Percentiles rank a stretch among this genome's conserved stretches.
Conservation (phyloP, 2,113 vertebrate species). For the Collichthys lucidus region DNA sequence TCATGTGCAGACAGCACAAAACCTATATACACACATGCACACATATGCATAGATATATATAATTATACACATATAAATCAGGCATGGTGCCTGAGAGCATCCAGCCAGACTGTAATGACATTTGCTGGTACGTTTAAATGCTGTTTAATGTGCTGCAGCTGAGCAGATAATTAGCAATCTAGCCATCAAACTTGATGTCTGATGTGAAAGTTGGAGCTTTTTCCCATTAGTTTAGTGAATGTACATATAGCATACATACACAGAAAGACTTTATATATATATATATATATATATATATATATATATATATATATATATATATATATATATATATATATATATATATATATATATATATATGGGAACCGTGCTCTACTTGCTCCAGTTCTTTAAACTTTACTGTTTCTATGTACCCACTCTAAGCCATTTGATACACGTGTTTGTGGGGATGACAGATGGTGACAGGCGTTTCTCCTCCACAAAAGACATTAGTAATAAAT, state of each 20-base stretch:
- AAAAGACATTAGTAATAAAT: constrained; percentile 54
- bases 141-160: neutral
- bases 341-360: too few species aligned
- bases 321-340: too few species aligned
- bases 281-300: too few species aligned
- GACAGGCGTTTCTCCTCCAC: constrained; percentile 36
- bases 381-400: neutral
- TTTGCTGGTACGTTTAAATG: neutral
- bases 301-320: too few species aligned
- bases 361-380: neutral
- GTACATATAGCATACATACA: neutral
- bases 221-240: neutral
- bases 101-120: neutral
- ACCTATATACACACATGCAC: too few species aligned
- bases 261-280: neutral
- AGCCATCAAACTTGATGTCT: neutral
- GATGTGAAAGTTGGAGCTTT: too few species aligned
- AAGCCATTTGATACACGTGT: neutral
- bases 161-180: neutral
- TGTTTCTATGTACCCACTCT: neutral
- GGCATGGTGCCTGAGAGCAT: neutral
- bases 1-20: neutral
- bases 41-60: too few species aligned
- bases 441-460: constrained; percentile 56
- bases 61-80: too few species aligned